Percentiles rank a stretch among this genome's conserved stretches.
Conservation (phyloP, 1,140 invertebrate species). For the Pseudomyrmex cubaensis region DNA sequence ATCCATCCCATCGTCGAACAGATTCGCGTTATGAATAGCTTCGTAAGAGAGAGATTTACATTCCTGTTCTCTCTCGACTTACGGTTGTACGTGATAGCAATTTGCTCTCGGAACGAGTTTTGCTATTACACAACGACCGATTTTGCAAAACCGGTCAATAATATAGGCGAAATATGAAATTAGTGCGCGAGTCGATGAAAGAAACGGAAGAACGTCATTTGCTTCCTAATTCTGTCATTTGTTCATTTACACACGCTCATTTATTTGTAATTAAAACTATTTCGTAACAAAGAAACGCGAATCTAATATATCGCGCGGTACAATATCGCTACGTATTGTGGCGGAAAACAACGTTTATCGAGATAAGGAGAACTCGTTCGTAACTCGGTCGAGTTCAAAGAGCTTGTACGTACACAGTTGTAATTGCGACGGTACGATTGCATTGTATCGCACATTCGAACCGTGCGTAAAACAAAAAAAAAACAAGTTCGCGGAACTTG, state of each 20-base stretch:
- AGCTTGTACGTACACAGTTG: not conserved
- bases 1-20: constrained; percentile 40
- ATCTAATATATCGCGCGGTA: too few species aligned
- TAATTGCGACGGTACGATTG: not conserved
- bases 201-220: not conserved
- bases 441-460: not conserved
- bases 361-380: not conserved
- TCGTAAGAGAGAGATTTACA: constrained; percentile 62
- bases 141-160: not conserved
- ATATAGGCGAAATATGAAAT: not conserved
- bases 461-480: not conserved
- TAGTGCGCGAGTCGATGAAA: not conserved
- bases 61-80: constrained; percentile 42
- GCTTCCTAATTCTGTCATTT: not conserved
- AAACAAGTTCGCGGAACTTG: not conserved
- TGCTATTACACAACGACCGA: not conserved
- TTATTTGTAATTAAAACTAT: not conserved
- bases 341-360: not conserved
- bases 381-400: not conserved
- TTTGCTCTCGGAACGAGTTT: constrained; percentile 45
- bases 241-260: not conserved
- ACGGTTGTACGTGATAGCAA: constrained; percentile 61
- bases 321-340: not conserved
- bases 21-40: constrained; percentile 66
- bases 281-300: not conserved